Evolutionary conservation across 2,888 invertebrate species (phyloP).

Genomic region (Thyatira batis): DNA sequence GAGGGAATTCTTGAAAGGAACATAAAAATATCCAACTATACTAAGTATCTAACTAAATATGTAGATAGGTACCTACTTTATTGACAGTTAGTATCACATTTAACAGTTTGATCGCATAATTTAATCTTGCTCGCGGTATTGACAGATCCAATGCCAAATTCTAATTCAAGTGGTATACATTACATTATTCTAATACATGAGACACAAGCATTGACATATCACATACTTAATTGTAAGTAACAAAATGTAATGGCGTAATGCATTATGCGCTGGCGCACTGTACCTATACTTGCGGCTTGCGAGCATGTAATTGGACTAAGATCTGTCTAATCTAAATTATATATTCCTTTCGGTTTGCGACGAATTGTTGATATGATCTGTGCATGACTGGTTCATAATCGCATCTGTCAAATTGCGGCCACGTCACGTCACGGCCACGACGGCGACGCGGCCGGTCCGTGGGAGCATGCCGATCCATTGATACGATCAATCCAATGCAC

Average conservation of each 20-base stretch:
- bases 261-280: neutral
- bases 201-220: neutral
- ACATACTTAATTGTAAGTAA: neutral
- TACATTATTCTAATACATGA: neutral
- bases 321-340: slow-evolving; percentile 11
- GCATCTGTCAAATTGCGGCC: slow-evolving; percentile 50
- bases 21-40: too few relatives aligned
- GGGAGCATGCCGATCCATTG: slow-evolving; percentile 29
- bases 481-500: slow-evolving; percentile 25
- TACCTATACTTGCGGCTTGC: neutral
- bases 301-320: slow-evolving; percentile 2
- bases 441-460: neutral
- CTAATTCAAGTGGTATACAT: neutral
- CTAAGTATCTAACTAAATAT: too few relatives aligned
- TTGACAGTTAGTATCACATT: neutral
- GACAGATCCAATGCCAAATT: neutral
- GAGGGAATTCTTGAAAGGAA: too few relatives aligned
- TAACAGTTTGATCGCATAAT: neutral
- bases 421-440: slow-evolving; percentile 13
- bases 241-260: neutral
- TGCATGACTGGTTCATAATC: slow-evolving; percentile 40
- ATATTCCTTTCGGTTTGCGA: slow-evolving; percentile 22
- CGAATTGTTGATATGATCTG: slow-evolving; percentile 36
- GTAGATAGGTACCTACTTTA: too few relatives aligned
- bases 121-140: neutral